Conservation (phyloP, 2,113 vertebrate genomes). For the Phainopepla nitens region DNA sequence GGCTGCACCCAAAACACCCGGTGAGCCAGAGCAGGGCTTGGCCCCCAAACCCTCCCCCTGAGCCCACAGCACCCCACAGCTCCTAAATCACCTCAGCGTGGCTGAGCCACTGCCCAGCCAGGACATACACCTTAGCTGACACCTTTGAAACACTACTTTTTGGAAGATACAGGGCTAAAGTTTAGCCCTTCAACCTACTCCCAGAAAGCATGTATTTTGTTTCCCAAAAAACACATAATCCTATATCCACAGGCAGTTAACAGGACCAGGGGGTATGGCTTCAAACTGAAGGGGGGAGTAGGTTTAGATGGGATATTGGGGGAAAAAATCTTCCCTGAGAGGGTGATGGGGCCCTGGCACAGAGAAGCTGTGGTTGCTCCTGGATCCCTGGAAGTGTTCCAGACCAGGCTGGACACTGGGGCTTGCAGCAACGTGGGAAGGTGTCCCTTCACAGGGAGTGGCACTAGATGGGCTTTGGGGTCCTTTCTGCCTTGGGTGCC, state of each 20-base stretch:
- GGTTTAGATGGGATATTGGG: neutral
- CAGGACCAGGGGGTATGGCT: neutral
- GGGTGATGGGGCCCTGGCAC: neutral
- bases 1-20: neutral
- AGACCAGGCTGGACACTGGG: fast-evolving
- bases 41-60: neutral
- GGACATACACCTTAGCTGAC: neutral
- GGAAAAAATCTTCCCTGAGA: neutral
- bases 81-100: neutral
- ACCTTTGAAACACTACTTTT: neutral
- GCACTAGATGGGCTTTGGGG: neutral
- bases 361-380: neutral
- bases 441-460: neutral
- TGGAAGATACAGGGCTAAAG: neutral
- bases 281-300: neutral
- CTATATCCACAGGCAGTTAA: neutral
- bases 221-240: neutral
- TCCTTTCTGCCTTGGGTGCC: neutral
- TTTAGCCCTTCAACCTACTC: neutral
- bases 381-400: neutral
- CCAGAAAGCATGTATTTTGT: neutral
- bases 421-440: neutral
- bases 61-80: fast-evolving
- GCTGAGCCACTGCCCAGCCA: neutral
- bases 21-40: neutral